A percentile compares a stretch with the other conserved stretches of the same genome.
phyloP scores from a whole-genome alignment of 2,113 vertebrate species.

The Clupea harengus region DNA sequence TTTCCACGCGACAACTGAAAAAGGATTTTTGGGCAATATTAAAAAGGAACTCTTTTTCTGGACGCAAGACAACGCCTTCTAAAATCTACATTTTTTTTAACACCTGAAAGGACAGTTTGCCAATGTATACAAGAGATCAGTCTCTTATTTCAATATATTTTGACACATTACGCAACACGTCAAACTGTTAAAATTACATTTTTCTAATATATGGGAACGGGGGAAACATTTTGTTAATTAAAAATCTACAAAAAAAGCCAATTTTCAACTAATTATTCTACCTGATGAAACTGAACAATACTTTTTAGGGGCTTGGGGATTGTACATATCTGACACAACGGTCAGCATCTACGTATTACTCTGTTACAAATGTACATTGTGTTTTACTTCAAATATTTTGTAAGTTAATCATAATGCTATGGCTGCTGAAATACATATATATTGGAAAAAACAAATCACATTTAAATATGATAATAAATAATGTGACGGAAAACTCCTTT shows the following conservation, averaged over 20 bases:
- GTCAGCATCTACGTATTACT: constrained; percentile 25
- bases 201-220: background rate
- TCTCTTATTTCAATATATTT: background rate
- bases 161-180: background rate
- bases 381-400: constrained; percentile 39
- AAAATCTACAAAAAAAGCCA: background rate
- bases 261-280: constrained; percentile 13
- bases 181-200: background rate
- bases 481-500: constrained; percentile 36
- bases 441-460: constrained; percentile 32
- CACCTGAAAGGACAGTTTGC: background rate
- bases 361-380: background rate
- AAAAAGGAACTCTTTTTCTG: background rate
- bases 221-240: background rate
- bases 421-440: constrained; percentile 37
- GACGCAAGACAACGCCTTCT: background rate
- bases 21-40: background rate
- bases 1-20: constrained; percentile 23
- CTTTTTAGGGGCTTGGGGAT: constrained; percentile 10
- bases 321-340: constrained; percentile 46
- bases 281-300: background rate
- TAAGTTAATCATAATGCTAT: constrained; percentile 43
- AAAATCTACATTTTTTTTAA: background rate
- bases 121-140: background rate
- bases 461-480: constrained; percentile 53